phyloP scores from a whole-genome alignment of 2,888 invertebrate species.

The Bellardia pandia region DNA sequence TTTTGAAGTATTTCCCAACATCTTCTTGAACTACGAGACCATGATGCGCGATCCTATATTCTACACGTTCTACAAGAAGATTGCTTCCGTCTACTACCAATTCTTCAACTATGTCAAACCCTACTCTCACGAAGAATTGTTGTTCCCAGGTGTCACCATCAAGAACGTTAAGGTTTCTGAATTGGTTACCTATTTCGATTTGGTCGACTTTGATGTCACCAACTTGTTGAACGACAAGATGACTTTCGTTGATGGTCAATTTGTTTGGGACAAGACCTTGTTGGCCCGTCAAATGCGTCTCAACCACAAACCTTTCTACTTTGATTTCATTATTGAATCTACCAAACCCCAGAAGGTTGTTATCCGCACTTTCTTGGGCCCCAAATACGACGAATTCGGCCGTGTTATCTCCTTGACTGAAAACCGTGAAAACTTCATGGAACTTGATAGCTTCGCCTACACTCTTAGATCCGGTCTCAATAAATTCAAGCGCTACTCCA shows the following conservation, averaged over 20 bases:
- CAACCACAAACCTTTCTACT: constrained; percentile 88
- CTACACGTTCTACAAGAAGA: constrained; percentile 87
- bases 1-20: too few relatives aligned
- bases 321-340: constrained; percentile 86
- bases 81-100: constrained; percentile 85
- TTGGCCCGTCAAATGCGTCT: constrained; percentile 87
- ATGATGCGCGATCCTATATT: constrained; percentile 79
- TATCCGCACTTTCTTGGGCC: constrained; percentile 88
- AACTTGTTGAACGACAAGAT: constrained; percentile 76
- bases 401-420: constrained; percentile 85
- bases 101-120: constrained; percentile 86
- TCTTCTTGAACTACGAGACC: too few relatives aligned
- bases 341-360: constrained; percentile 86
- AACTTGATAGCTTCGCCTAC: constrained; percentile 87
- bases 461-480: constrained; percentile 85
- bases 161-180: constrained; percentile 87
- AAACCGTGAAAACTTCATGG: constrained; percentile 87
- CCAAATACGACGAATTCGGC: constrained; percentile 86
- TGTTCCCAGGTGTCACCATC: constrained; percentile 86
- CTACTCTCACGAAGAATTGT: constrained; percentile 87
- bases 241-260: constrained; percentile 79
- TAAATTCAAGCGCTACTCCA: constrained; percentile 77
- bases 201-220: constrained; percentile 86
- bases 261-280: constrained; percentile 81
- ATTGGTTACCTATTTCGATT: constrained; percentile 88